phyloP scores from a whole-genome alignment of 2,113 vertebrate species.

The Romanogobio albipinnatus region DNA sequence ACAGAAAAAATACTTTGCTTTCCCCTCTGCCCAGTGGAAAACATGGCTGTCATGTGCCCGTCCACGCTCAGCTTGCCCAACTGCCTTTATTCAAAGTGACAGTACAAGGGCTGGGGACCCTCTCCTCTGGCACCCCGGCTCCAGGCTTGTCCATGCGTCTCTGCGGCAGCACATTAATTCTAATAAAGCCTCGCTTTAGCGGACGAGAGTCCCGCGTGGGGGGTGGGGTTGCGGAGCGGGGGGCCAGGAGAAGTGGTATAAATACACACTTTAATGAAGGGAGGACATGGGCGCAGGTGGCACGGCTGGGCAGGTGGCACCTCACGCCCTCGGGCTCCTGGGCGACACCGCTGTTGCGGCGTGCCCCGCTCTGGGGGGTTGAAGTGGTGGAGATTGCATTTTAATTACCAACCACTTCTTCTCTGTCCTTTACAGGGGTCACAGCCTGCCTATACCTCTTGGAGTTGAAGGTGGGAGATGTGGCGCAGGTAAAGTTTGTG shows the following conservation, averaged over 20 bases:
- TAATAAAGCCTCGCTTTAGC: constrained; percentile 78
- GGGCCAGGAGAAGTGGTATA: constrained; percentile 59
- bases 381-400: constrained; percentile 79
- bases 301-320: constrained; percentile 78
- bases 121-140: constrained; percentile 76
- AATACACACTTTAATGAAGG: constrained; percentile 81
- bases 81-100: constrained; percentile 78
- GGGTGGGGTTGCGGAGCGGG: background rate
- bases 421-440: constrained; percentile 75
- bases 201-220: constrained; percentile 65
- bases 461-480: constrained; percentile 35
- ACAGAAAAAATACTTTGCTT: constrained; percentile 73
- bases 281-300: constrained; percentile 81
- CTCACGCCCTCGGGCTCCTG: constrained; percentile 73
- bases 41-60: constrained; percentile 75
- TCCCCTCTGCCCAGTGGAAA: constrained; percentile 66
- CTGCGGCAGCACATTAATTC: constrained; percentile 82
- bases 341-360: constrained; percentile 70
- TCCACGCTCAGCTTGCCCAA: constrained; percentile 67
- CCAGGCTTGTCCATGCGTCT: constrained; percentile 71
- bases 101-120: constrained; percentile 77
- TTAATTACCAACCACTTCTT: constrained; percentile 78
- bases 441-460: constrained; percentile 60
- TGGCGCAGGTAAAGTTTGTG: constrained; percentile 3
- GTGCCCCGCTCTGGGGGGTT: constrained; percentile 70